These are phyloP conservation scores for Cantharis lateralis DNA, from an alignment of 2,888 invertebrate species.

Conservation along the genomic window DNA sequence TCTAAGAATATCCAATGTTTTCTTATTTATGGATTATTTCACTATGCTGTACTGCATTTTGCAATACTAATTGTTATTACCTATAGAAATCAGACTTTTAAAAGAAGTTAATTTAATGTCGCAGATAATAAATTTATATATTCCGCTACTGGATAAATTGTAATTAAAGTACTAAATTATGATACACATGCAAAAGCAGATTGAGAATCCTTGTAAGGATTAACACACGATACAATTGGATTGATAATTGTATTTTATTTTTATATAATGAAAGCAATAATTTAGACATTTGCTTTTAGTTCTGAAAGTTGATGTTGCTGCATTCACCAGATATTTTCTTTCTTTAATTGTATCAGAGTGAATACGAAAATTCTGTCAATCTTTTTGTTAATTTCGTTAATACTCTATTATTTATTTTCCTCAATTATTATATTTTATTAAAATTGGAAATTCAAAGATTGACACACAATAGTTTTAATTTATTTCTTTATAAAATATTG, in stretches of 20 bases:
- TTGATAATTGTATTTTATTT: not conserved
- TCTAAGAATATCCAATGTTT: not conserved
- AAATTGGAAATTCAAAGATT: not conserved
- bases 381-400: too few species aligned
- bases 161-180: constrained; percentile 12
- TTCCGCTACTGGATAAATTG: not conserved
- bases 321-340: not conserved
- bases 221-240: constrained; percentile 19
- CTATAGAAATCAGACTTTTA: not conserved
- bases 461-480: not conserved
- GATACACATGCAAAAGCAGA: constrained; percentile 23
- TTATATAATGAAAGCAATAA: not conserved
- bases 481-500: not conserved
- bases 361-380: too few species aligned
- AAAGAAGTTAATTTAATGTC: not conserved
- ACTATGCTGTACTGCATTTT: not conserved
- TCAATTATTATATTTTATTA: too few species aligned
- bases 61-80: not conserved
- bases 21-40: not conserved
- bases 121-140: not conserved
- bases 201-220: constrained; percentile 25
- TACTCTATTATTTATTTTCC: too few species aligned
- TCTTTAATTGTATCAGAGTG: too few species aligned
- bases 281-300: not conserved
- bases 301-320: not conserved